phyloP scores from a whole-genome alignment of 2,113 vertebrate genomes.

The Poecile atricapillus region DNA sequence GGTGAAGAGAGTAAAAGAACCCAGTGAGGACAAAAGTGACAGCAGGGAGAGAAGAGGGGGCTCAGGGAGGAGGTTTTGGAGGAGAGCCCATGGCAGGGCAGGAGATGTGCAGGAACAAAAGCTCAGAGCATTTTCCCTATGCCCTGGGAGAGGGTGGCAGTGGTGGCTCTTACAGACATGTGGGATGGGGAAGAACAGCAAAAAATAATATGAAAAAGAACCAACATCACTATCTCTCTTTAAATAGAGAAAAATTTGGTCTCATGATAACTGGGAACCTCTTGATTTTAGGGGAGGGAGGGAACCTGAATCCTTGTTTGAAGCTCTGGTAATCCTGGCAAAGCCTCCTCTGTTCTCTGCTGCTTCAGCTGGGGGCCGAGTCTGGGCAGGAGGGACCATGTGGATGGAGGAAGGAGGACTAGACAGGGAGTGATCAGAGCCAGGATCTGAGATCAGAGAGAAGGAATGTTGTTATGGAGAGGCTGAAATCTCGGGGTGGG shows the following conservation, averaged over 20 bases:
- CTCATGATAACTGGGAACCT: not conserved
- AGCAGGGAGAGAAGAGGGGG: not conserved
- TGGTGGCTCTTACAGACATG: fast-evolving
- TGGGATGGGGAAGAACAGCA: not conserved
- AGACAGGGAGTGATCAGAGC: not conserved
- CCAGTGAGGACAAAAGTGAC: not conserved
- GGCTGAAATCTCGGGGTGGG: slow-evolving; percentile 13
- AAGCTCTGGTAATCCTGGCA: not conserved
- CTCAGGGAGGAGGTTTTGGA: not conserved
- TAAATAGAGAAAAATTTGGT: not conserved
- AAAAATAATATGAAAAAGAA: fast-evolving
- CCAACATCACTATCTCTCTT: not conserved
- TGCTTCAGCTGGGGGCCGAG: not conserved
- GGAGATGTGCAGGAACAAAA: not conserved
- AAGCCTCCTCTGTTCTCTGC: not conserved
- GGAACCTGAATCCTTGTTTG: not conserved
- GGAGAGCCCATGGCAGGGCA: not conserved
- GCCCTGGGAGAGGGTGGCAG: not conserved
- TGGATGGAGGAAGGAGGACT: not conserved
- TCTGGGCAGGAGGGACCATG: not conserved
- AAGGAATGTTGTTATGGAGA: slow-evolving; percentile 66
- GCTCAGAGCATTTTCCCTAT: not conserved
- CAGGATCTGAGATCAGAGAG: slow-evolving; percentile 60
- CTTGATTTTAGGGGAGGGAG: not conserved
- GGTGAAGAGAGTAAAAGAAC: not conserved